Conservation (phyloP, 1,140 invertebrate genomes). For the Rhysida immarginata region DNA sequence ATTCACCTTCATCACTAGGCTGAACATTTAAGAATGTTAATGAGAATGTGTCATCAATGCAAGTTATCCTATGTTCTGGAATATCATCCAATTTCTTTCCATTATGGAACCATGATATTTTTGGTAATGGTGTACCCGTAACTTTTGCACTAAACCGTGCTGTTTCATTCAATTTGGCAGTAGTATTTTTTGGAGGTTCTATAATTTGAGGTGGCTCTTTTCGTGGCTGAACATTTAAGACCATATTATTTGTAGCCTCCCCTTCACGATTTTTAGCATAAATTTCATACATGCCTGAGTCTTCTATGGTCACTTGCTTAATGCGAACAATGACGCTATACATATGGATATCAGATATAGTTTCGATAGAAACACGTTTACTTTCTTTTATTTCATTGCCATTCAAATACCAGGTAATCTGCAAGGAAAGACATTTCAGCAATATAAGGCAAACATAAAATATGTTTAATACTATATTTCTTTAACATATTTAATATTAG, state of each 20-base stretch:
- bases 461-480: no score
- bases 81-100: constrained; percentile 37
- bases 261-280: constrained; percentile 77
- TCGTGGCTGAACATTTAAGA: constrained; percentile 41
- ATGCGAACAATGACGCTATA: constrained; percentile 68
- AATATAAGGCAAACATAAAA: no score
- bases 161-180: constrained; percentile 58
- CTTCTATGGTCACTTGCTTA: constrained; percentile 51
- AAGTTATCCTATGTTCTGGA: constrained; percentile 32
- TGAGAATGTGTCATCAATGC: constrained; percentile 48
- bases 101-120: constrained; percentile 61
- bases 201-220: constrained; percentile 58
- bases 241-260: constrained; percentile 62
- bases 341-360: constrained; percentile 76
- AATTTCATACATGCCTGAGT: constrained; percentile 78
- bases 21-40: constrained; percentile 47
- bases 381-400: constrained; percentile 49
- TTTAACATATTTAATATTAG: no score
- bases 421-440: constrained; percentile 2
- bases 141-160: constrained; percentile 58
- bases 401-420: constrained; percentile 62
- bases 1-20: constrained; percentile 58
- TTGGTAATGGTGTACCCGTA: constrained; percentile 61
- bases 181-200: constrained; percentile 54
- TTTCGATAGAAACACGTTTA: constrained; percentile 48